Evolutionary conservation across 2,888 invertebrate species (phyloP), one percentile per base, ranked within the genome.

Genomic region (Cataglyphis livida): DNA sequence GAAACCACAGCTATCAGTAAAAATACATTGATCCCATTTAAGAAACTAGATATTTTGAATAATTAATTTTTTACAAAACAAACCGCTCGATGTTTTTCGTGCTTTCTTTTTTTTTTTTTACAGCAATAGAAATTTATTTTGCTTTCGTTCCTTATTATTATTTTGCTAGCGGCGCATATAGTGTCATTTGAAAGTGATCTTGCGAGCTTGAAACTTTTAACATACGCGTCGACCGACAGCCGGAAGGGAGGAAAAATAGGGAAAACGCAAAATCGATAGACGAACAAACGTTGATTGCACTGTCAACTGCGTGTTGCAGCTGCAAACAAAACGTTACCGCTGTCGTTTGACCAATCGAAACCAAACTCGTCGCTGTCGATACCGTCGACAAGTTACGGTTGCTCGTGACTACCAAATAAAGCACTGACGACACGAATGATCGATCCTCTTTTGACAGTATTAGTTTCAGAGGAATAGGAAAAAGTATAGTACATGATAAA

Each of bases 241-340:
- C 75, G 51, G 81, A 54, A 59, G 64, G 48, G 57, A 65, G 75
- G 65, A 65, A 75, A 76, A 81, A 71, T 65, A 65, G 61, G 51
- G 81, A 61, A 81, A 66, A 57, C 65, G 81, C 65, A 25, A 48
- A 66, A 82, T 66, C 76, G 82, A 65, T 75, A 76, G 65, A 59
- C 41, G 51, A n/a, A 82, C 82, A 68, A 78, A 71, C 82, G 78
- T 66, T 66, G 82, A 82, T 82, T 82, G 68, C 78, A 32, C 82
- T 66, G 82, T 82, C 78, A 66, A 35, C 51, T 68, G 65, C 51
- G 78, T 61, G 76, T 81, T 79, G 64, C 64, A 62, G 59, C 62
- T 44, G 82, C 81, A 74, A 82, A 74, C 81, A 74, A 82, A 81
- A 68, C 73, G 68, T 59, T 57, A 41, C 41, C 51, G 59, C 44